A percentile compares a stretch with the other conserved stretches of the same genome.
Evolutionary conservation across 2,797 vertebrate genomes (phyloP).

Genomic region (Onychomys arenicola): DNA sequence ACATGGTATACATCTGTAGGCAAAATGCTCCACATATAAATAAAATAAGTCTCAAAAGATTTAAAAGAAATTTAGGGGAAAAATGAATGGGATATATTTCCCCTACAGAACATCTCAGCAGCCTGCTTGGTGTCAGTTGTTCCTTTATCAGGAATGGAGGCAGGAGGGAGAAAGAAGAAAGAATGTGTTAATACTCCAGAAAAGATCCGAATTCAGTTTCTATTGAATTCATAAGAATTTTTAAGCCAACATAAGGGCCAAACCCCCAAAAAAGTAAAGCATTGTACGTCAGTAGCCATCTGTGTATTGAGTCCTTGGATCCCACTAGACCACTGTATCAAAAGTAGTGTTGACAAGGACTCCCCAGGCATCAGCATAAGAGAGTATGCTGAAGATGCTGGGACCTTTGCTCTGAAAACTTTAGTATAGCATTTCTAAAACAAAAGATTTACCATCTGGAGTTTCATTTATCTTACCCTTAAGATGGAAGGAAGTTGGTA

Average conservation of each 20-base stretch:
- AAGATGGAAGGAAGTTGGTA: constrained; percentile 48
- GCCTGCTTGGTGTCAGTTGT: too few relatives aligned
- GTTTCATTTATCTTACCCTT: constrained; percentile 41
- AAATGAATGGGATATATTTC: neutral
- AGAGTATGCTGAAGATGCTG: neutral
- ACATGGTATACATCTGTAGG: too few relatives aligned
- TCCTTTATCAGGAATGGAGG: neutral
- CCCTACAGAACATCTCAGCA: neutral
- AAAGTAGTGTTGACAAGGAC: too few relatives aligned
- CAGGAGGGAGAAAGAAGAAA: too few relatives aligned
- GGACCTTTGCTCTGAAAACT: constrained; percentile 11
- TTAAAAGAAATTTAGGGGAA: too few relatives aligned
- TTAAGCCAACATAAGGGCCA: neutral
- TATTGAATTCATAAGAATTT: neutral
- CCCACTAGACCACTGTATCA: neutral
- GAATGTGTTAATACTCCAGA: neutral
- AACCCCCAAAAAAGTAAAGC: neutral
- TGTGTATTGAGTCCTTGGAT: neutral
- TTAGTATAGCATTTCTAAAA: constrained; percentile 3
- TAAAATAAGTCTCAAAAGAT: neutral
- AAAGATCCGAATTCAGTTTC: neutral
- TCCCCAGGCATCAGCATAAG: neutral
- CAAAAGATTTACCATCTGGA: neutral
- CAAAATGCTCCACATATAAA: neutral
- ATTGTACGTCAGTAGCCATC: neutral